These are phyloP conservation scores for Formica selysi DNA, from an alignment of 1,140 invertebrate species.

Conservation along the genomic window DNA sequence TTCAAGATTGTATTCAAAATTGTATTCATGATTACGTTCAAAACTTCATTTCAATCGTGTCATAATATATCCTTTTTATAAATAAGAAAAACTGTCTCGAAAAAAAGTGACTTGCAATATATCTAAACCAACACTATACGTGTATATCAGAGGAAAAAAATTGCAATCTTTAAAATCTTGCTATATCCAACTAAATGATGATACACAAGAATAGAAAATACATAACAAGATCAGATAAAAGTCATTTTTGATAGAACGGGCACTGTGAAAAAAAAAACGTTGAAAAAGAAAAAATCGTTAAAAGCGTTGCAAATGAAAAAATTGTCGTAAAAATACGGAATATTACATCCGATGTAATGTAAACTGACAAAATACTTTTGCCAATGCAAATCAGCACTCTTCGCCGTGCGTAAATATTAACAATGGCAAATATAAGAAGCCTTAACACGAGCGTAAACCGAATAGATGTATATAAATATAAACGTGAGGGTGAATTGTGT, in stretches of 20 bases:
- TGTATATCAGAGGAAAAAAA: not conserved
- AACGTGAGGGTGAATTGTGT: constrained; percentile 8
- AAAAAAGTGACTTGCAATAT: not conserved
- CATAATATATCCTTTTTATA: not conserved
- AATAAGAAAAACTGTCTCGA: not conserved
- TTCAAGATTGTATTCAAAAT: constrained; percentile 3
- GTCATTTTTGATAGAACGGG: constrained; percentile 15
- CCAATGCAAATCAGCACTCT: constrained; percentile 22
- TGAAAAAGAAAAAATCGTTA: not conserved
- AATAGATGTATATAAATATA: constrained; percentile 10
- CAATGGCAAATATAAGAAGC: constrained; percentile 46
- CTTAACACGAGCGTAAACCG: constrained; percentile 38
- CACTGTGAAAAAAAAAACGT: not conserved
- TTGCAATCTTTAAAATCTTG: not conserved
- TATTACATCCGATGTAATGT: not conserved
- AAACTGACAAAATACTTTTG: constrained; percentile 2
- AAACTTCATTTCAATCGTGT: not conserved
- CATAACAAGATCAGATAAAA: not conserved
- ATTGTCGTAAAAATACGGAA: not conserved
- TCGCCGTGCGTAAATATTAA: constrained; percentile 34
- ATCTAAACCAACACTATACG: not conserved
- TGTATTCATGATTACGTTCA: not conserved
- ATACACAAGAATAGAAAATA: constrained; percentile 33
- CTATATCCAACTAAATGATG: not conserved
- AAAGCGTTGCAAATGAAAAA: not conserved